Evolutionary conservation across 2,797 vertebrate species (phyloP).

Genomic region (Sylvia borin): DNA sequence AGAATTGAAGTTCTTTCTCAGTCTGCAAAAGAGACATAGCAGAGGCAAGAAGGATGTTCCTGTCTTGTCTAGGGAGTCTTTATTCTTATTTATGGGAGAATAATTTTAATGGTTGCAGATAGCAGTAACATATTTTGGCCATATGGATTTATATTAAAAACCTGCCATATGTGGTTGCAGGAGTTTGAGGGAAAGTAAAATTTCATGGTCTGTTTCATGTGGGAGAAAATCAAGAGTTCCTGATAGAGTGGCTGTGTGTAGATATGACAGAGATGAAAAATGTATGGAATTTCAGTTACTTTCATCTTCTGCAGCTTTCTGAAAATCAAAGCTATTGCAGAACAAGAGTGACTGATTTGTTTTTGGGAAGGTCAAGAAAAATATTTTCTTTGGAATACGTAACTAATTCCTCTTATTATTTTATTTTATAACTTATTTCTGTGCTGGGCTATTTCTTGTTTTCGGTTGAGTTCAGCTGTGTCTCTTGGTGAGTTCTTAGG

Average conservation of each 20-base stretch:
- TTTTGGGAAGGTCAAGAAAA: slow-evolving; percentile 24
- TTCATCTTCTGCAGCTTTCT: slow-evolving; percentile 33
- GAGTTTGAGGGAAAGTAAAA: slow-evolving; percentile 1
- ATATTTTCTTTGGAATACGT: slow-evolving; percentile 7
- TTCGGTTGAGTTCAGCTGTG: background rate
- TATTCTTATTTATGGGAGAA: background rate
- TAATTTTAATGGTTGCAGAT: background rate
- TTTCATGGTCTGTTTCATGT: slow-evolving; percentile 17
- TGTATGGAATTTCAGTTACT: slow-evolving; percentile 31
- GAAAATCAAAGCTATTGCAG: background rate
- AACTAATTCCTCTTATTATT: slow-evolving; percentile 8
- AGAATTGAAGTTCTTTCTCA: background rate
- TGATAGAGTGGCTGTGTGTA: background rate
- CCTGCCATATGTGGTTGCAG: background rate
- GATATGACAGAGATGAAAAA: slow-evolving; percentile 46
- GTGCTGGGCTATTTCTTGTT: background rate
- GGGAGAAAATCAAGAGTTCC: background rate
- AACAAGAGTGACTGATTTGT: background rate
- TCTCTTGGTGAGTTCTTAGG: background rate
- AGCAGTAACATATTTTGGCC: background rate
- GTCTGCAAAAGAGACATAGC: background rate
- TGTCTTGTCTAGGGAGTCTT: background rate
- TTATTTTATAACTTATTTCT: background rate
- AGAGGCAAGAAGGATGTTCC: background rate
- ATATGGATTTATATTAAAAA: background rate